Percentiles rank a stretch among this genome's conserved stretches.
phyloP scores from a whole-genome alignment of 2,888 invertebrate species.

The Drosophila flavopinicola region DNA sequence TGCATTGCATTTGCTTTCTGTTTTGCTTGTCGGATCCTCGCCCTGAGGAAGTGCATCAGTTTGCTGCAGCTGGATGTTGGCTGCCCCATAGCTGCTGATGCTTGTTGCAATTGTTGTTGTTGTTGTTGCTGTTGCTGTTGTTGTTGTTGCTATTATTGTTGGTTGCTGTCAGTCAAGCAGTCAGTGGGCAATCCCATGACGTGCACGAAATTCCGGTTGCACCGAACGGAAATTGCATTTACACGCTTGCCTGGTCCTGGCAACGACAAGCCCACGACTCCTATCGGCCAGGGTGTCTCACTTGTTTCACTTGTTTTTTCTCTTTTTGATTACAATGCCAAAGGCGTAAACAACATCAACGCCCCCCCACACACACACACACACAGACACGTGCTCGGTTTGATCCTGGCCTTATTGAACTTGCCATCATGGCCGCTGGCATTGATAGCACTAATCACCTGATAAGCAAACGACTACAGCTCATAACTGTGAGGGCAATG shows the following conservation, averaged over 20 bases:
- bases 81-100: constrained; percentile 1
- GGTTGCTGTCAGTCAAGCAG: constrained; percentile 45
- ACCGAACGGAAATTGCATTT: constrained; percentile 73
- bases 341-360: constrained; percentile 42
- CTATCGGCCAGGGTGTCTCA: constrained; percentile 3
- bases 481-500: constrained; percentile 35
- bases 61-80: constrained; percentile 11
- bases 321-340: constrained; percentile 38
- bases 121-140: constrained; percentile 9
- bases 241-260: constrained; percentile 54
- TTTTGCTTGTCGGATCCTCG: neutral
- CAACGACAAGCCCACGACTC: constrained; percentile 22
- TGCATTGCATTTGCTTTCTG: no score
- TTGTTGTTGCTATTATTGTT: constrained; percentile 2
- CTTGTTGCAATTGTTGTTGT: constrained; percentile 7
- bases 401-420: constrained; percentile 33
- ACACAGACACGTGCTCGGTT: neutral
- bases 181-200: constrained; percentile 36
- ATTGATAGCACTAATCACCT: constrained; percentile 67
- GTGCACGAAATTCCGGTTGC: constrained; percentile 70
- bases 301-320: constrained; percentile 1
- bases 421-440: constrained; percentile 39
- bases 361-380: neutral
- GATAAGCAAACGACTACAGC: constrained; percentile 35
- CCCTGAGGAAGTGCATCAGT: constrained; percentile 21